Percentiles rank a stretch among this genome's conserved stretches.
Conservation (phyloP, 2,113 vertebrate genomes). For the Phoxinus phoxinus region DNA sequence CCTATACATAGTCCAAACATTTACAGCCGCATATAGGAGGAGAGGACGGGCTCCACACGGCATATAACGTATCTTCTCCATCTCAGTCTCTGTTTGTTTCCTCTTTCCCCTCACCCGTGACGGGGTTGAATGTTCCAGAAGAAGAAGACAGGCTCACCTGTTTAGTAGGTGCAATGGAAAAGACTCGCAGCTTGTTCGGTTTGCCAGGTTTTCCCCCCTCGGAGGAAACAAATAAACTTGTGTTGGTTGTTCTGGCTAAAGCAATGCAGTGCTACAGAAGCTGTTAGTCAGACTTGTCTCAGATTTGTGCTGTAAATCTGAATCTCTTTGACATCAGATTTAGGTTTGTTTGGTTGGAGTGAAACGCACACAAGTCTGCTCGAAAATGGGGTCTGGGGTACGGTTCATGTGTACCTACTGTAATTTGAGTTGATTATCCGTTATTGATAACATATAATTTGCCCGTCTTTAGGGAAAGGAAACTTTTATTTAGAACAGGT, state of each 20-base stretch:
- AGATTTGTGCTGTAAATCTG: background rate
- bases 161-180: conserved; percentile 40
- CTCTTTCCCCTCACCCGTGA: conserved; percentile 38
- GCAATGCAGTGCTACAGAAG: background rate
- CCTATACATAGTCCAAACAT: conserved; percentile 74
- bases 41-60: conserved; percentile 62
- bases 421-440: background rate
- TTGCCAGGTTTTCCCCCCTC: conserved; percentile 2
- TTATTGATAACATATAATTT: background rate
- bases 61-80: conserved; percentile 65
- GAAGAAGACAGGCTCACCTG: conserved; percentile 54
- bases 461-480: background rate
- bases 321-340: background rate
- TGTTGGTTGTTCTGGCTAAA: conserved; percentile 7
- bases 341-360: background rate
- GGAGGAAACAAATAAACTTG: conserved; percentile 10
- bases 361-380: background rate
- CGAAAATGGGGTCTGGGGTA: background rate
- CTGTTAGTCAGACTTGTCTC: conserved; percentile 10
- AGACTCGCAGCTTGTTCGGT: background rate
- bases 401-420: background rate
- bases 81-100: conserved; percentile 53
- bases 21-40: conserved; percentile 73
- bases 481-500: background rate
- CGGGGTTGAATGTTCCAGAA: conserved; percentile 25